Evolutionary conservation across 2,888 invertebrate species (phyloP).

Genomic region (Megaustenia siamemsis): DNA sequence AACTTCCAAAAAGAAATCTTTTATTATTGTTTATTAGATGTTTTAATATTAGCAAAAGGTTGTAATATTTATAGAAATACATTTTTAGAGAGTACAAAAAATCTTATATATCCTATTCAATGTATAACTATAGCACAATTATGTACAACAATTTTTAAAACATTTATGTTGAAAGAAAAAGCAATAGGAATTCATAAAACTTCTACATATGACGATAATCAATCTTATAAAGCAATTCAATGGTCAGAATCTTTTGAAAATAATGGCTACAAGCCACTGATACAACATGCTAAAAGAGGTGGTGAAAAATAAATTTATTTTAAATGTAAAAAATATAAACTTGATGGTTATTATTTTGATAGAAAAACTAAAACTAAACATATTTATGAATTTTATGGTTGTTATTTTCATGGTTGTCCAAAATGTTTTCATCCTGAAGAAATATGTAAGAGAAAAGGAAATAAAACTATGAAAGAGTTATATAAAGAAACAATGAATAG

Average conservation of each 20-base stretch:
- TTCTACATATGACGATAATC: not conserved
- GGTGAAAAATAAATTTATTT: too few species aligned
- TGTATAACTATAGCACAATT: not conserved
- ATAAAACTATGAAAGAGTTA: too few species aligned
- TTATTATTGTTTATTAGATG: slow-evolving; percentile 8
- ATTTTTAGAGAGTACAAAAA: not conserved
- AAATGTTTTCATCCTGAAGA: too few species aligned
- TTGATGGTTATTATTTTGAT: too few species aligned
- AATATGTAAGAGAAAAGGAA: too few species aligned
- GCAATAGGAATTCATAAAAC: not conserved
- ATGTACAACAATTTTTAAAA: not conserved
- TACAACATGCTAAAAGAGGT: too few species aligned
- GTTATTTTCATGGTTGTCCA: too few species aligned
- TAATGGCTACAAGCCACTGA: too few species aligned
- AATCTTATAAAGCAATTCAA: not conserved
- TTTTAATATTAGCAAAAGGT: not conserved
- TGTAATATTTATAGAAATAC: not conserved
- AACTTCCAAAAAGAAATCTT: not conserved
- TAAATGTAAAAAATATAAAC: too few species aligned
- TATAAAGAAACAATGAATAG: too few species aligned
- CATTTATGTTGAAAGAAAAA: not conserved
- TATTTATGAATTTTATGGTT: too few species aligned
- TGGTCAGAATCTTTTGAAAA: not conserved
- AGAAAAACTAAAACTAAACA: too few species aligned
- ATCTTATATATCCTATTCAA: not conserved